Conservation (phyloP, 2,888 invertebrate species). For the Labia minor region DNA sequence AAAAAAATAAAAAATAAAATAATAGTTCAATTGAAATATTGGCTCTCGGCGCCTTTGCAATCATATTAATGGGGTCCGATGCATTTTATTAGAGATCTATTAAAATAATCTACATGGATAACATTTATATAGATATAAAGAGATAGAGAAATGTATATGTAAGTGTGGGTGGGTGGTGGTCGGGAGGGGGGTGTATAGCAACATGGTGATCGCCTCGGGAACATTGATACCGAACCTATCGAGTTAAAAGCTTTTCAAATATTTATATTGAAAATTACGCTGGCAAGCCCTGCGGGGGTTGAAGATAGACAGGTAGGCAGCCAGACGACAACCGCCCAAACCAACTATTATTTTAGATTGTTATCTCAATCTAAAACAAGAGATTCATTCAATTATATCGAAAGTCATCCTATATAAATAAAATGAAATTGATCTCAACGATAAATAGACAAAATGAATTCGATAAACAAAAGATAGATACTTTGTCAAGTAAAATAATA, state of each 20-base stretch:
- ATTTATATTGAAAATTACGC: slow-evolving; percentile 5
- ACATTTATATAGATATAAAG: not conserved
- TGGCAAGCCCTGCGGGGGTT: not conserved
- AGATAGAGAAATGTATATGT: too few relatives aligned
- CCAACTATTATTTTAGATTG: too few relatives aligned
- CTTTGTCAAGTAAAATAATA: too few relatives aligned
- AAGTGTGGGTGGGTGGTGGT: not conserved
- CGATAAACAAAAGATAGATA: too few relatives aligned
- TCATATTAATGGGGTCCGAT: slow-evolving; percentile 4
- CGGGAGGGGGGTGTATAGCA: not conserved
- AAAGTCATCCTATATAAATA: too few relatives aligned
- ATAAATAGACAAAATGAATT: too few relatives aligned
- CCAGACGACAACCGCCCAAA: too few relatives aligned
- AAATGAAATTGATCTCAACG: too few relatives aligned
- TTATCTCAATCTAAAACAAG: too few relatives aligned
- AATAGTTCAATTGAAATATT: slow-evolving; percentile 17
- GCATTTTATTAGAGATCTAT: not conserved
- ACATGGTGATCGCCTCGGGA: not conserved
- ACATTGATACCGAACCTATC: slow-evolving; percentile 2
- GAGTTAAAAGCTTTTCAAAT: slow-evolving; percentile 13
- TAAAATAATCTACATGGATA: not conserved
- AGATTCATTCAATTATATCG: too few relatives aligned
- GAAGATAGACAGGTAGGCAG: not conserved
- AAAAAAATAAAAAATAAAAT: slow-evolving; percentile 17
- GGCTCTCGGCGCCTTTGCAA: not conserved